A percentile compares a stretch with the other conserved stretches of the same genome.
Conservation (phyloP, 1,140 invertebrate genomes). For the Pseudomyrmex flavicornis region DNA sequence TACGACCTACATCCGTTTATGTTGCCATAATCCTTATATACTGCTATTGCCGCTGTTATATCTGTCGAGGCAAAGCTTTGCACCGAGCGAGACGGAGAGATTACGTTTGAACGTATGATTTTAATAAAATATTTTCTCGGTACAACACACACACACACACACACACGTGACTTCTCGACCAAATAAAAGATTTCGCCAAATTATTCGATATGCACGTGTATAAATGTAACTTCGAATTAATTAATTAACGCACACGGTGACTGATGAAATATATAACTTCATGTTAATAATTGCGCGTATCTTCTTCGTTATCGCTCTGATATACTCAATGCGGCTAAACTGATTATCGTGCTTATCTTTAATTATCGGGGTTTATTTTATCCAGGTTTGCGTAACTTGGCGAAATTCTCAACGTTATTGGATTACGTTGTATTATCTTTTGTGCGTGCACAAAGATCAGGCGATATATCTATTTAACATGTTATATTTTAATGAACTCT, state of each 20-base stretch:
- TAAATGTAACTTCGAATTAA: background rate
- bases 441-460: background rate
- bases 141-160: background rate
- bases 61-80: slow-evolving; percentile 45
- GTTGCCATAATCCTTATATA: slow-evolving; percentile 35
- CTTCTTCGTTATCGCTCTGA: background rate
- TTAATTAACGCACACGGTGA: background rate
- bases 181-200: background rate
- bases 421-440: background rate
- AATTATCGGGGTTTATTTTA: slow-evolving; percentile 2
- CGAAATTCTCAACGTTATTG: slow-evolving; percentile 1
- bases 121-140: slow-evolving; percentile 4
- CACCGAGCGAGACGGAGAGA: background rate
- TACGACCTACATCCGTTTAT: slow-evolving; percentile 42
- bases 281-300: background rate
- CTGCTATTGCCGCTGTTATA: slow-evolving; percentile 24
- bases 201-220: background rate
- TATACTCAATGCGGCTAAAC: background rate
- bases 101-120: background rate
- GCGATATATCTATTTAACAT: slow-evolving; percentile 1
- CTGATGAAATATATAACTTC: background rate
- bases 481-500: no score
- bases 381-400: background rate
- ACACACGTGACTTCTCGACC: no score
- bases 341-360: slow-evolving; percentile 2